Conservation (phyloP, 2,113 vertebrate genomes). For the Urocitellus parryii region DNA sequence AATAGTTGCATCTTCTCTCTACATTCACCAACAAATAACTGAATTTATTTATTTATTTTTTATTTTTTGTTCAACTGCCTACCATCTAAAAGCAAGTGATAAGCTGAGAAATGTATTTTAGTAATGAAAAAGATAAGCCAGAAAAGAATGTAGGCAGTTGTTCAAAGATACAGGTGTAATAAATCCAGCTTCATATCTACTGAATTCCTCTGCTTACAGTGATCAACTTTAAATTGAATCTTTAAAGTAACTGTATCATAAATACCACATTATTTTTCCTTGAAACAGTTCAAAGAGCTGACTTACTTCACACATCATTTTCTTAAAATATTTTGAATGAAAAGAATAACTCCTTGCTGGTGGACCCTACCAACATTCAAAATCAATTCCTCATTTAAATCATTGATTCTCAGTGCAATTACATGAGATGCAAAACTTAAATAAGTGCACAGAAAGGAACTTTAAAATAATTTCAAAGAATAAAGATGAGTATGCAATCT, state of each 20-base stretch:
- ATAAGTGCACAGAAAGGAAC: background rate
- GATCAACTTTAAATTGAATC: slow-evolving; percentile 5
- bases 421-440: background rate
- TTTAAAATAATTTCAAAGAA: background rate
- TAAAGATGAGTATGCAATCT: slow-evolving; percentile 4
- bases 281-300: background rate
- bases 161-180: slow-evolving; percentile 50
- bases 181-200: slow-evolving; percentile 50
- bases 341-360: background rate
- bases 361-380: background rate
- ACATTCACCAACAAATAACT: slow-evolving; percentile 45
- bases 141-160: slow-evolving; percentile 33
- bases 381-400: background rate
- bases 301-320: background rate
- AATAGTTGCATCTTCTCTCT: background rate
- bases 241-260: background rate
- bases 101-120: slow-evolving; percentile 70
- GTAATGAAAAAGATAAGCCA: slow-evolving; percentile 64
- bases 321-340: slow-evolving; percentile 28
- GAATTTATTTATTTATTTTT: background rate
- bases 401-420: background rate
- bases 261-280: slow-evolving; percentile 18
- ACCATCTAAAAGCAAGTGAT: slow-evolving; percentile 56
- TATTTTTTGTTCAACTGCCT: slow-evolving; percentile 17
- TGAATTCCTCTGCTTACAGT: slow-evolving; percentile 22